Conservation (phyloP, 2,888 invertebrate genomes). For the Falcaria lacertinaria region DNA sequence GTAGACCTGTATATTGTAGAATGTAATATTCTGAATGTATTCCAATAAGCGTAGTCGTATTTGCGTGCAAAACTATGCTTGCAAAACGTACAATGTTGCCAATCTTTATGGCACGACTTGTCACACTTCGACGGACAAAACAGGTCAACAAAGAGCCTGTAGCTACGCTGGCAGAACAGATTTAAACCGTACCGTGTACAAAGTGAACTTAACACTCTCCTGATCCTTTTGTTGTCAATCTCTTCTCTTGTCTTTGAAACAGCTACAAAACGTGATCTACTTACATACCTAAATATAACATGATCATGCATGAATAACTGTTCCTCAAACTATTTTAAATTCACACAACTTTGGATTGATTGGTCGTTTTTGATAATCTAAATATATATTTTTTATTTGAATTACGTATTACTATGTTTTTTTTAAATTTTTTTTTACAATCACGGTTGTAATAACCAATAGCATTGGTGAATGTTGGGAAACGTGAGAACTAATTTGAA, state of each 20-base stretch:
- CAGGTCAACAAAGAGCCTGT: constrained; percentile 20
- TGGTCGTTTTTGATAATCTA: too few species aligned
- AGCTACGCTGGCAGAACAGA: constrained; percentile 27
- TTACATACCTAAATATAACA: constrained; percentile 4
- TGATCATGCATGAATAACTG: too few species aligned
- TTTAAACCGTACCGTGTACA: constrained; percentile 28
- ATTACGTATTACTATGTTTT: too few species aligned
- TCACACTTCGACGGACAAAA: constrained; percentile 5
- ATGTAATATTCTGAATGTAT: too few species aligned
- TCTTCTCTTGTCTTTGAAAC: constrained; percentile 4
- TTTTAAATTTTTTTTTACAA: too few species aligned
- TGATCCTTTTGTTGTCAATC: constrained; percentile 19
- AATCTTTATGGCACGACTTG: constrained; percentile 2
- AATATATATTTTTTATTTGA: too few species aligned
- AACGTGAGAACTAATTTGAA: constrained; percentile 12
- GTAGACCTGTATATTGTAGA: too few species aligned
- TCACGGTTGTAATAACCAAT: constrained; percentile 1
- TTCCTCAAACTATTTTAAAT: too few species aligned
- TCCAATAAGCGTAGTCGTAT: neutral
- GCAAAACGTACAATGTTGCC: constrained; percentile 11
- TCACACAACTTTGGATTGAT: too few species aligned
- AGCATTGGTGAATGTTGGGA: constrained; percentile 3
- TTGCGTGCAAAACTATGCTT: neutral
- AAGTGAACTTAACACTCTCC: constrained; percentile 8
- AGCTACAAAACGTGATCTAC: neutral